Evolutionary conservation across 1,140 invertebrate genomes (phyloP), one percentile per base, ranked within the genome.

Genomic region (Vanessa tameamea): DNA sequence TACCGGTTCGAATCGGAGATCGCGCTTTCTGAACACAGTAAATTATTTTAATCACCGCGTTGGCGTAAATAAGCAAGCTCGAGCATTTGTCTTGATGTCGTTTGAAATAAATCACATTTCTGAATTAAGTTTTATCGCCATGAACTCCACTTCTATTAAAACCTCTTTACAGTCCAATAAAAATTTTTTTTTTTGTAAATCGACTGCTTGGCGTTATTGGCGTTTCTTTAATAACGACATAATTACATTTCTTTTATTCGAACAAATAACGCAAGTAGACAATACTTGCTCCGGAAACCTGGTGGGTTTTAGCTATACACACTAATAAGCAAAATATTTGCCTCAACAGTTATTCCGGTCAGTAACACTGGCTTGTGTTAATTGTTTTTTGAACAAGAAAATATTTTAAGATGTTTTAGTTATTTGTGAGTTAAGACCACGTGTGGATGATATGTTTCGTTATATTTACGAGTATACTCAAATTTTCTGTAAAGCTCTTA

Each of bases 41-140:
- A 76, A 75, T 78, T 73, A 78, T 78, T 70, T 69, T 73, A 78
- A 75, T 75, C 73, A 64, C 47, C 26, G 73, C 73, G 77, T 75
- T 69, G 77, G 77, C 66, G 77, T 78, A 67, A 78, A 78, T 73
- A 70, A 64, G 66, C 67, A 73, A 70, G 73, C 73, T 66, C 66
- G 65, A 69, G 72, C 73, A 66, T 78, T 78, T 73, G 73, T 78
- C 73, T 72, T 75, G 55, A 51, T 67, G 72, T 74, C 68, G 57
- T 48, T 65, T 69, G 51, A 70, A 59, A 77, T 73, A 70, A 77
- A 77, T 77, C 72, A 77, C 68, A 55, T 64, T 74, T 69, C 66
- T 37, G 72, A 64, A 74, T 74, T 69, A 74, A 69, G 59, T 69
- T 74, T 73, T 74, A 74, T 64, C 64, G 48, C 72, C 31, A 43